Base-by-base conservation (phyloP, 92 coral and sea anemone species). In the Epizoanthus scotinus region DNA sequence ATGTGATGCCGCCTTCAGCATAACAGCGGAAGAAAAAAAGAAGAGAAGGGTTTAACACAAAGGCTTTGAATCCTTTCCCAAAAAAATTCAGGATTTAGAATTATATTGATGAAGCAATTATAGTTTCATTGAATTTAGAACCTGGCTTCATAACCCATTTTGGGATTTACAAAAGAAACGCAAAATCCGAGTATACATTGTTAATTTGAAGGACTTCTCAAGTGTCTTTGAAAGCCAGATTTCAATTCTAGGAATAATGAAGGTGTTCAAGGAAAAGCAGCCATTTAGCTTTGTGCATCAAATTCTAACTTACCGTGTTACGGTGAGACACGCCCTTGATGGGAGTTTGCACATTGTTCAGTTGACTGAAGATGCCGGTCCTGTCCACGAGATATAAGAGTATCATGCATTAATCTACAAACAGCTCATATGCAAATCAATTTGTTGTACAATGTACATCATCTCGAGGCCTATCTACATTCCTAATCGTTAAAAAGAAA, bases 291-390 rank as follows among this genome's bases (percentile, higher is more conserved):
- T 2, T 24, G 26, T 26, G 67, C 31, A 25, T 15, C 10, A 29
- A 26, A 62, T 26, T 24, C 17, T 55, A 27, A 15, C 88, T 55
- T 78, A 86, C 93, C 93, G 78, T 86, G 84, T 86, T 89, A 5
- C 93, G 93, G 31, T 83, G 85, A 14, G 38, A 31, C 24, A 86
- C 29, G 12, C 93, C 93, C 82, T 60, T 81, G 29, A 89, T 86
- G 22, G 88, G 85, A 25, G 53, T 86, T 38, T 64, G 29, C 4
- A 27, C 57, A 57, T 73, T 75, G 65, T 89, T 71, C 22, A 83
- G 36, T 20, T 83, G 85, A 19, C 78, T 85, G 82, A 89, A 89
- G 62, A 86, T 72, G 19, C 78, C 65, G 31, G 72, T 86, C 56
- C 93, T 89, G 40, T 40, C 34, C 6, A 10, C 8, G 62, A 15